Base-by-base conservation (phyloP, 1,140 invertebrate species). In the Stegodyphus mimosarum region DNA sequence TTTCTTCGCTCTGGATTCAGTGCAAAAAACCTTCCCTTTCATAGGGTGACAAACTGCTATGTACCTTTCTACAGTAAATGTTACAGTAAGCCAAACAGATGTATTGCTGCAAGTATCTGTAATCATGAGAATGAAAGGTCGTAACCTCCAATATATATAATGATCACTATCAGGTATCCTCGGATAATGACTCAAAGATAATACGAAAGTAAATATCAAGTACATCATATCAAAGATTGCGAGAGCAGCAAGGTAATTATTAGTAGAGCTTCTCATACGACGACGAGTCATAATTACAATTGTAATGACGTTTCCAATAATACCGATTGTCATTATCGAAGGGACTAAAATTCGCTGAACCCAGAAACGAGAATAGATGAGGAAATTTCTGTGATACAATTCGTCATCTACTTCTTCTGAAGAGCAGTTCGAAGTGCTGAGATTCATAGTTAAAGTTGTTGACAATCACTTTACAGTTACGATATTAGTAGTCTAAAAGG, bases 31-130 rank as follows among this genome's bases (percentile, higher is more conserved):
- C 90, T 94, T 94, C 49, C 95, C 94, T 87, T 93, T 92, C 88
- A 95, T 94, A 49, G 95, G 95, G 91, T 95, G 93, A 87, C 94
- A 94, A 10, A 95, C 94, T 18, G 94, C 94, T 74, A 95, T 94
- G 91, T 95, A 95, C 66, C 95, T 90, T 90, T 95, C 95, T 76
- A 95, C 91, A 6, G 95, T 95, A 89, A 95, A 95, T 51, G 94
- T 93, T 6, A 95, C 94, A 55, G 94, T 95, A 73, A 95, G 90
- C 94, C 94, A 95, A 64, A 95, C 94, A 49, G 94, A 95, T 63
- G 93, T 93, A 89, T 93, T 94, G 87, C 93, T 93, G 83, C 93
- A 92, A 33, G 93, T 92, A 89, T 95, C 94, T 10, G 92, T 92
- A 60, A 94, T 89, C 92, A 93, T 93, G 48, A 93, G 89, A 5